Conservation (phyloP, 2,888 invertebrate genomes). For the Euplexia lucipara region DNA sequence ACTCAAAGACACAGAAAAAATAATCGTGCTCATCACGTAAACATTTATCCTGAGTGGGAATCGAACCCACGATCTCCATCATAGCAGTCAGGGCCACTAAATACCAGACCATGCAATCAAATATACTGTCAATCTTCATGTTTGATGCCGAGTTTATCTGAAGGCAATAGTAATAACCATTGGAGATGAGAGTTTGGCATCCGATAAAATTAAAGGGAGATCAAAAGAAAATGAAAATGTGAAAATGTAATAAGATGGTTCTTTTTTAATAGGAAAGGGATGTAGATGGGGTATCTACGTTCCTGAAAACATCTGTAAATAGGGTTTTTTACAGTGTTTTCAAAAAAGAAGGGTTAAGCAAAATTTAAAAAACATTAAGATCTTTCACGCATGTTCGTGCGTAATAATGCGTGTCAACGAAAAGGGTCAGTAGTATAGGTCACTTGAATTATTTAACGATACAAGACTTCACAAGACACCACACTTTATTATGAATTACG, state of each 20-base stretch:
- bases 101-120: background rate
- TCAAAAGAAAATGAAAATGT: background rate
- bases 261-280: no score
- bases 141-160: background rate
- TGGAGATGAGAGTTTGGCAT: background rate
- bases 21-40: no score
- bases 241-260: no score
- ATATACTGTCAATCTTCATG: background rate
- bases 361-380: conserved; percentile 19
- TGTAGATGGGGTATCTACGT: background rate
- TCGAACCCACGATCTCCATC: no score
- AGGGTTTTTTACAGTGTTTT: background rate
- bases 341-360: background rate
- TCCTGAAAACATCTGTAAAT: background rate
- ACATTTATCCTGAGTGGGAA: no score
- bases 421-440: conserved; percentile 4
- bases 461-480: conserved; percentile 1
- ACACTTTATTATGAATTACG: background rate
- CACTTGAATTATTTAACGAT: conserved; percentile 9
- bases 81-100: no score
- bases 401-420: background rate
- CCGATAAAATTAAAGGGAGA: background rate
- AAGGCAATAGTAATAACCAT: background rate
- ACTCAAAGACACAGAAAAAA: no score
- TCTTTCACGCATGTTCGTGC: conserved; percentile 8